Evolutionary conservation across 2,113 vertebrate species (phyloP).

Genomic region (Chlorodrepanis virens): DNA sequence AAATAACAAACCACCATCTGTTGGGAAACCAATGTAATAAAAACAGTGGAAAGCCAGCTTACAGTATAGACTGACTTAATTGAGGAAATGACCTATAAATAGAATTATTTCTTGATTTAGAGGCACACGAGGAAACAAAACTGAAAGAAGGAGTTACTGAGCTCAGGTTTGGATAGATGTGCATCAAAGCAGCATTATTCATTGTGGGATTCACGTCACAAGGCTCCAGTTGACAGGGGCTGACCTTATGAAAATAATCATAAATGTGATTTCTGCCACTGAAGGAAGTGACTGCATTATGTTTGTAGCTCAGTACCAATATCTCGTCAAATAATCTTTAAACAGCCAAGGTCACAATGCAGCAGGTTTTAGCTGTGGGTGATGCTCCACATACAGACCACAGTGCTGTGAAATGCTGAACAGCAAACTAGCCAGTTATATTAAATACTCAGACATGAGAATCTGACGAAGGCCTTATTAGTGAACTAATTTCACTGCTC

Average conservation of each 20-base stretch:
- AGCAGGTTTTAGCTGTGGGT: neutral
- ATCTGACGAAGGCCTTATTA: neutral
- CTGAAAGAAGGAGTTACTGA: neutral
- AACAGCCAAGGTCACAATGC: neutral
- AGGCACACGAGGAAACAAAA: neutral
- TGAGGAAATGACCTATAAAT: conserved; percentile 48
- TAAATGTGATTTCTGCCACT: neutral
- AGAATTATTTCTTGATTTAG: conserved; percentile 35
- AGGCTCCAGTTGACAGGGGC: neutral
- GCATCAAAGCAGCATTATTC: neutral
- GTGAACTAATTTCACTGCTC: neutral
- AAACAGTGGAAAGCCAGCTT: conserved; percentile 33
- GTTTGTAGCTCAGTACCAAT: conserved; percentile 10
- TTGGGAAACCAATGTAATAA: conserved; percentile 57
- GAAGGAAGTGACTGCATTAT: conserved; percentile 31
- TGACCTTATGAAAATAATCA: conserved; percentile 2
- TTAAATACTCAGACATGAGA: neutral
- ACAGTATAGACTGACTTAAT: conserved; percentile 24
- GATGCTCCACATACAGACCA: neutral
- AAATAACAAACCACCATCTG: conserved; percentile 55
- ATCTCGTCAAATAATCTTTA: conserved; percentile 29
- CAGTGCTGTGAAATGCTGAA: neutral
- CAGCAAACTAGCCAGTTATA: neutral
- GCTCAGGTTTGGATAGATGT: neutral
- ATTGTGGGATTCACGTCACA: neutral